These are phyloP conservation scores for Drosophila simulans DNA, from an alignment of 1,140 invertebrate species.

Conservation along the genomic window DNA sequence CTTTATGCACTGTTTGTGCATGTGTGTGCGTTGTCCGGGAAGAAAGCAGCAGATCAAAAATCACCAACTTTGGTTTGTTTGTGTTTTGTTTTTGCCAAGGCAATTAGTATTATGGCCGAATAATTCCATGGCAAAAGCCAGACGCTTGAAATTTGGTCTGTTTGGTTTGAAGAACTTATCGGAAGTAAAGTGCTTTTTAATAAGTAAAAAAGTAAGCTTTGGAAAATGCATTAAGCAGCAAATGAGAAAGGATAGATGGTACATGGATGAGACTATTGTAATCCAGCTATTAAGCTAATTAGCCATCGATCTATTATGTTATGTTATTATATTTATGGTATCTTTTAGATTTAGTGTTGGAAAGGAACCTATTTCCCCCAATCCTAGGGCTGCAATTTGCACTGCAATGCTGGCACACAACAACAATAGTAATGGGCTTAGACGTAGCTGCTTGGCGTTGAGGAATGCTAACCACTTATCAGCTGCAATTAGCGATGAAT, in stretches of 20 bases:
- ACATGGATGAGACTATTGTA: too few relatives aligned
- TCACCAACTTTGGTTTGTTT: conserved; percentile 15
- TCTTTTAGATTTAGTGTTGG: too few relatives aligned
- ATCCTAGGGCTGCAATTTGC: conserved; percentile 1
- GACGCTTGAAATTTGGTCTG: not conserved
- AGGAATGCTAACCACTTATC: conserved; percentile 49
- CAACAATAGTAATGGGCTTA: conserved; percentile 18
- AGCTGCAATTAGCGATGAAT: conserved; percentile 47
- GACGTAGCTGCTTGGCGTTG: conserved; percentile 13
- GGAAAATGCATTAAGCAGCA: too few relatives aligned
- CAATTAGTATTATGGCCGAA: conserved; percentile 1
- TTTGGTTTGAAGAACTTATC: not conserved
- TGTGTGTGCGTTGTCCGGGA: conserved; percentile 12
- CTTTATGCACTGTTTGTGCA: conserved; percentile 5
- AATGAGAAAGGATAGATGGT: too few relatives aligned
- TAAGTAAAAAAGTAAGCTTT: too few relatives aligned
- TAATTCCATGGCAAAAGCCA: conserved; percentile 2
- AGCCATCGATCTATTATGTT: too few relatives aligned
- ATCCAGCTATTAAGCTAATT: too few relatives aligned
- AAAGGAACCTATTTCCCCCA: not conserved
- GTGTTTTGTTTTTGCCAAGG: conserved; percentile 14
- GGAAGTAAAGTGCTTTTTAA: not conserved
- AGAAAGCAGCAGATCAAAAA: conserved; percentile 39
- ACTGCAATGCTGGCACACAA: conserved; percentile 1
- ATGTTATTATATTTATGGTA: too few relatives aligned